A percentile compares a stretch with the other conserved stretches of the same genome.
Evolutionary conservation across 1,140 invertebrate genomes (phyloP).

Genomic region (Euglossa dilemma): DNA sequence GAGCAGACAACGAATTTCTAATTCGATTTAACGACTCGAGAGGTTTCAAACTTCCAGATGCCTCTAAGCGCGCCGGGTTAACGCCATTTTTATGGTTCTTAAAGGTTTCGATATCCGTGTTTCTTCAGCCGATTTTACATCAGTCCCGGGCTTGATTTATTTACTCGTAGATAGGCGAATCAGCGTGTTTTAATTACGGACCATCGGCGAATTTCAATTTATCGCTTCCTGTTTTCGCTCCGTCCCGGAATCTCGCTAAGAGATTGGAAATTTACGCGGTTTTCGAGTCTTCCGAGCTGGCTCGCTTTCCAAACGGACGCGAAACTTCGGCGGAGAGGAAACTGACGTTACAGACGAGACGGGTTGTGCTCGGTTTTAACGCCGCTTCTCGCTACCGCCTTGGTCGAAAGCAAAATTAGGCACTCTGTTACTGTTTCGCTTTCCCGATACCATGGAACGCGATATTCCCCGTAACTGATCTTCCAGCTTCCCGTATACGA

Average conservation of each 20-base stretch:
- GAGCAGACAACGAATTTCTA: neutral
- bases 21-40: accelerated
- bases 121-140: too few relatives aligned
- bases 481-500: too few relatives aligned
- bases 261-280: neutral
- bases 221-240: neutral
- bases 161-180: too few relatives aligned
- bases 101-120: neutral
- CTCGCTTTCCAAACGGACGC: neutral
- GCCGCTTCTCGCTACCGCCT: neutral
- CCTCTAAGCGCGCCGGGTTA: accelerated
- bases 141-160: too few relatives aligned
- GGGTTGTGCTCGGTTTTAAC: conserved; percentile 28
- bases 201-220: neutral
- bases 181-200: neutral
- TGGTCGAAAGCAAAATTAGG: too few relatives aligned
- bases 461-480: neutral
- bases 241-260: accelerated
- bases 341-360: conserved; percentile 41
- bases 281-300: neutral
- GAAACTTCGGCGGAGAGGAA: neutral
- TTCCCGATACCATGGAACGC: neutral
- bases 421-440: neutral
- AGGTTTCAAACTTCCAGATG: neutral
- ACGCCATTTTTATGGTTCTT: neutral